These are phyloP conservation scores for Calvadosia cruxmelitensis DNA, from an alignment of 30 jellyfish, hydroid and myxozoan species.

Conservation along the genomic window DNA sequence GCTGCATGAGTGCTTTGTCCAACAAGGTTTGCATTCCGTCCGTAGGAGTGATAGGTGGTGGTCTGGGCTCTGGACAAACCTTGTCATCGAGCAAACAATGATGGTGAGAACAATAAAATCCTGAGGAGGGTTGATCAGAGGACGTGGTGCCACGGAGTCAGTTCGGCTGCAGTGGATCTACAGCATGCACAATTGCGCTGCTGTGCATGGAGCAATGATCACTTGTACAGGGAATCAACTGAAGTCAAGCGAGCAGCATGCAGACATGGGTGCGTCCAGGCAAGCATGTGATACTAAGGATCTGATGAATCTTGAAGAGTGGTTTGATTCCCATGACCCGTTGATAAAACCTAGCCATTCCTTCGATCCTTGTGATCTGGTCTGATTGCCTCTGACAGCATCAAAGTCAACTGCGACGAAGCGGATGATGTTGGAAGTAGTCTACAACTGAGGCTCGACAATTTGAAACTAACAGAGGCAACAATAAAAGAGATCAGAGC, in stretches of 20 bases:
- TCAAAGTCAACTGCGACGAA: slow-evolving; percentile 27
- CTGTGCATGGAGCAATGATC: slow-evolving; percentile 24
- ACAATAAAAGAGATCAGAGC: slow-evolving; percentile 9
- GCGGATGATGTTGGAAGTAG: slow-evolving; percentile 34
- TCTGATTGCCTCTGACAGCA: slow-evolving; percentile 18
- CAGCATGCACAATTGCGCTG: slow-evolving; percentile 19
- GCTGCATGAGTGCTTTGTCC: slow-evolving; percentile 20
- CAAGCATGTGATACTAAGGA: slow-evolving; percentile 13
- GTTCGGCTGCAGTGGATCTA: slow-evolving; percentile 25
- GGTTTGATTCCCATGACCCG: slow-evolving; percentile 38
- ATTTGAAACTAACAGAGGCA: slow-evolving; percentile 17
- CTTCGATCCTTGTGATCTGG: slow-evolving; percentile 22
- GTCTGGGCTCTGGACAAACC: slow-evolving; percentile 43
- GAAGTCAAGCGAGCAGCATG: slow-evolving; percentile 35
- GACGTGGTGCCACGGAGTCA: slow-evolving; percentile 38
- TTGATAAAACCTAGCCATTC: slow-evolving; percentile 17
- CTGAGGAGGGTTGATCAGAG: slow-evolving; percentile 50
- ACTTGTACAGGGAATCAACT: slow-evolving; percentile 8
- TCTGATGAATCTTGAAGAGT: neutral
- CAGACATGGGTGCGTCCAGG: slow-evolving; percentile 23
- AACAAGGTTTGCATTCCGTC: slow-evolving; percentile 25
- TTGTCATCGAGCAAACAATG: slow-evolving; percentile 43
- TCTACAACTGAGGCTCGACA: slow-evolving; percentile 18
- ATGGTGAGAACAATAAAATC: slow-evolving; percentile 31
- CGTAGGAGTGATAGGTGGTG: slow-evolving; percentile 28